Percentiles rank a stretch among this genome's conserved stretches.
These are phyloP conservation scores for Gadus macrocephalus DNA, from an alignment of 2,113 vertebrate genomes.

Conservation along the genomic window DNA sequence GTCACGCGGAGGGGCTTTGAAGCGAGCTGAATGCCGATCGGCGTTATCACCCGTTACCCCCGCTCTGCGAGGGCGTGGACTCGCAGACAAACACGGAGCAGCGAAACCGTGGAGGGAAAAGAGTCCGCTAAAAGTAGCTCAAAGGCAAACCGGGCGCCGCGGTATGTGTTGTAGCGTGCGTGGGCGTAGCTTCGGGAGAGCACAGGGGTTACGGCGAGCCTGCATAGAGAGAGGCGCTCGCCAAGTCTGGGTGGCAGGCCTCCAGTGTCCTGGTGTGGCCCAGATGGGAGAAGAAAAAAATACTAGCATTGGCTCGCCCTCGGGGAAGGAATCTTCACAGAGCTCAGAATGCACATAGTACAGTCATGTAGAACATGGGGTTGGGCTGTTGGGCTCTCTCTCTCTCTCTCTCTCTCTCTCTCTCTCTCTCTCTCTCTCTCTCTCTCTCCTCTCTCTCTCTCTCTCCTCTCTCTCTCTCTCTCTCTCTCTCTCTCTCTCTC, in stretches of 20 bases:
- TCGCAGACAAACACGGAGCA: constrained; percentile 43
- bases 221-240: not conserved
- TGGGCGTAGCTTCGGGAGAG: constrained; percentile 34
- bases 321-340: constrained; percentile 31
- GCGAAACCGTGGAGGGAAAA: constrained; percentile 21
- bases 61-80: constrained; percentile 42
- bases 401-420: not conserved
- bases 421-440: not conserved
- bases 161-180: constrained; percentile 31
- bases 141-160: constrained; percentile 30
- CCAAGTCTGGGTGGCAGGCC: not conserved
- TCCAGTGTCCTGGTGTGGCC: constrained; percentile 24
- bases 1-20: constrained; percentile 62
- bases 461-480: no score
- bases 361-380: constrained; percentile 5
- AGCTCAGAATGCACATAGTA: constrained; percentile 23
- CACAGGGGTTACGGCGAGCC: not conserved
- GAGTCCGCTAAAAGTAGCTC: constrained; percentile 39
- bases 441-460: not conserved
- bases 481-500: constrained; percentile 1
- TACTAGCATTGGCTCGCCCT: constrained; percentile 23
- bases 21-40: constrained; percentile 61
- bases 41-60: constrained; percentile 40
- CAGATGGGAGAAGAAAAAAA: constrained; percentile 12
- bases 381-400: constrained; percentile 18